phyloP scores from a whole-genome alignment of 2,113 vertebrate genomes.

The Tychaedon coryphoeus region DNA sequence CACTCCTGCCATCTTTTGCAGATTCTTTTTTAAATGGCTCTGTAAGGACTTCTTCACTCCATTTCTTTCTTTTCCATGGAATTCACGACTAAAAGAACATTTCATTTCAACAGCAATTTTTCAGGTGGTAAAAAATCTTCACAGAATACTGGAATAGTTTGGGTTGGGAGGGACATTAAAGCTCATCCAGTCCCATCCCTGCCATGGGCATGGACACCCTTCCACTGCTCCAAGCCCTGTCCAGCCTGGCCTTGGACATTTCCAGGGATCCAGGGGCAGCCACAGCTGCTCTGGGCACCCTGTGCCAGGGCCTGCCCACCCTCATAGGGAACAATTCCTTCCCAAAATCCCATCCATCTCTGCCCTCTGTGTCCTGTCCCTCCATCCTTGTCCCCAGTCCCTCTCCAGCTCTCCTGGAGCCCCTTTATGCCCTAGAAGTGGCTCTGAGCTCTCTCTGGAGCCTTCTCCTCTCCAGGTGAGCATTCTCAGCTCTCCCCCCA shows the following conservation, averaged over 20 bases:
- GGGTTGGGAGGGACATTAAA: too few species aligned
- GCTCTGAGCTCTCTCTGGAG: not conserved
- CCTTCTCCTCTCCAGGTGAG: not conserved
- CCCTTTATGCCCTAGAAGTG: accelerated
- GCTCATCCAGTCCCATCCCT: accelerated
- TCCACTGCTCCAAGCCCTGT: not conserved
- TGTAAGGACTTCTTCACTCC: not conserved
- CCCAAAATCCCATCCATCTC: accelerated
- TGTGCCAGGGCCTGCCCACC: not conserved
- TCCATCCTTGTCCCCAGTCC: not conserved
- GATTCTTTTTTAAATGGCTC: not conserved
- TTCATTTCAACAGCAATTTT: not conserved
- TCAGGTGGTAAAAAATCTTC: not conserved
- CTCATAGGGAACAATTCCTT: not conserved
- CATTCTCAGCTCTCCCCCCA: not conserved
- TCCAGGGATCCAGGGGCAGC: not conserved
- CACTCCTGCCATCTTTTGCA: not conserved
- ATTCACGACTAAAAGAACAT: not conserved
- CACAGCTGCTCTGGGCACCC: not conserved
- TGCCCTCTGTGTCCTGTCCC: not conserved
- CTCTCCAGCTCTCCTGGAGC: not conserved
- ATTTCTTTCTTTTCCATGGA: not conserved
- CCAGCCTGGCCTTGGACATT: not conserved
- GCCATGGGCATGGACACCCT: not conserved
- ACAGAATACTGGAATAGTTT: not conserved